These are phyloP conservation scores for Gryon sp. DNA, from an alignment of 1,140 invertebrate genomes.

Conservation along the genomic window DNA sequence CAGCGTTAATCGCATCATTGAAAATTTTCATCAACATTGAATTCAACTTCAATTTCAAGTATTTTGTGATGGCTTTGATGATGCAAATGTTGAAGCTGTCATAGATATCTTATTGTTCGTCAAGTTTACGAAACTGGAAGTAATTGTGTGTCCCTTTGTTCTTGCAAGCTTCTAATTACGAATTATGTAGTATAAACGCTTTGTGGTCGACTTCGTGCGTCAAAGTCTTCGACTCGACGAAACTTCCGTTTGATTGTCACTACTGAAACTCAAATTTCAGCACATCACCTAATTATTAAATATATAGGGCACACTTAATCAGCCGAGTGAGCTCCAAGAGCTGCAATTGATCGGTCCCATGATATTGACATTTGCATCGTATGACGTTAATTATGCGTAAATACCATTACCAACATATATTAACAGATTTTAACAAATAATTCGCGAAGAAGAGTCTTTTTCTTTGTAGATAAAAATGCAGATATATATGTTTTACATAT, in stretches of 20 bases:
- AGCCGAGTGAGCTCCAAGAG: constrained; percentile 24
- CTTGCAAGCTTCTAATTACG: constrained; percentile 56
- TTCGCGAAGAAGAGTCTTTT: too few relatives aligned
- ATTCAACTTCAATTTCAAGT: constrained; percentile 21
- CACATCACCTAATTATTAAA: constrained; percentile 35
- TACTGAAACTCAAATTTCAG: constrained; percentile 23
- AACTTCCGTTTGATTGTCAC: constrained; percentile 55
- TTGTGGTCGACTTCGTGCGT: constrained; percentile 37
- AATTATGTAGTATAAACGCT: constrained; percentile 56
- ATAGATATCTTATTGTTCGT: constrained; percentile 56
- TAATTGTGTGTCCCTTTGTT: constrained; percentile 62
- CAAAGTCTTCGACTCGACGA: constrained; percentile 25
- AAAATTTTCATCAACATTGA: constrained; percentile 37
- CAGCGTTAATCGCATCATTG: constrained; percentile 2
- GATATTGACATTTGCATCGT: constrained; percentile 40
- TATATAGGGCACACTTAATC: constrained; percentile 39
- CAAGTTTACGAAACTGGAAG: constrained; percentile 59
- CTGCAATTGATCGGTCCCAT: constrained; percentile 35
- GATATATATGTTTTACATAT: too few relatives aligned
- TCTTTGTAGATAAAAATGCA: too few relatives aligned
- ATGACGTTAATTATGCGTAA: constrained; percentile 22
- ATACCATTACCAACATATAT: too few relatives aligned
- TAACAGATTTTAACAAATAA: too few relatives aligned
- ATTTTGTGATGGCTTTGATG: constrained; percentile 33
- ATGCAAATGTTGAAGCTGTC: constrained; percentile 17